Base-by-base conservation (phyloP, 1,140 invertebrate genomes). In the Steinernema feltiae region DNA sequence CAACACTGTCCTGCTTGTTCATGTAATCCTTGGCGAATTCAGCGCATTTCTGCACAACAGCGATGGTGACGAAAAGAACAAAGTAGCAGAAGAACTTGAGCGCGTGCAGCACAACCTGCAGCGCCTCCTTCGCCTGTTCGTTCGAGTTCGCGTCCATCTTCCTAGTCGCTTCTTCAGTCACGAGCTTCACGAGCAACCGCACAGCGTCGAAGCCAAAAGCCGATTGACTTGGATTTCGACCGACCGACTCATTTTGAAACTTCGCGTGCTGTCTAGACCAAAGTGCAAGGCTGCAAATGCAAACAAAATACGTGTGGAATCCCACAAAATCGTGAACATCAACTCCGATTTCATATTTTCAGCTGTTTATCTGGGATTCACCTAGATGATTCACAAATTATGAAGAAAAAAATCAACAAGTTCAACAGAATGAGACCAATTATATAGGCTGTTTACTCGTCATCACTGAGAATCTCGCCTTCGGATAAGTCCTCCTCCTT, bases 361-460 rank as follows among this genome's bases (percentile, higher is more conserved):
- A 41, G 35, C 35, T 7, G 35, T 41, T 41, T 41, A 41, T n/a
- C n/a, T n/a, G n/a, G n/a, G n/a, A 41, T 41, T 41, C 35, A 41
- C 35, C 7, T 18, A 41, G n/a, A 41, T 7, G 18, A 41, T 18
- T 18, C 18, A 7, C 35, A 7, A 18, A 41, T 41, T 7, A 63
- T 63, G 24, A 63, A 15, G 12, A 15, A 17, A 63, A 63, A n/a
- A n/a, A n/a, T n/a, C 24, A 63, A 63, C 53, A 63, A 63, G 7
- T 7, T 41, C 35, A 41, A 41, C n/a, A n/a, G 24, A 63, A 63
- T 63, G 53, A 63, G 53, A 63, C 53, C 53, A 63, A 63, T 63
- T 63, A 7, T 63, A 3, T 41, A 63, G 24, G n/a, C n/a, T 27
- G 3, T 15, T 27, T 27, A 63, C 53, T 63, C 53, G 53, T 63